Percentiles rank a stretch among this genome's conserved stretches.
Conservation (phyloP, 2,888 invertebrate genomes). For the Platycheirus albimanus region DNA sequence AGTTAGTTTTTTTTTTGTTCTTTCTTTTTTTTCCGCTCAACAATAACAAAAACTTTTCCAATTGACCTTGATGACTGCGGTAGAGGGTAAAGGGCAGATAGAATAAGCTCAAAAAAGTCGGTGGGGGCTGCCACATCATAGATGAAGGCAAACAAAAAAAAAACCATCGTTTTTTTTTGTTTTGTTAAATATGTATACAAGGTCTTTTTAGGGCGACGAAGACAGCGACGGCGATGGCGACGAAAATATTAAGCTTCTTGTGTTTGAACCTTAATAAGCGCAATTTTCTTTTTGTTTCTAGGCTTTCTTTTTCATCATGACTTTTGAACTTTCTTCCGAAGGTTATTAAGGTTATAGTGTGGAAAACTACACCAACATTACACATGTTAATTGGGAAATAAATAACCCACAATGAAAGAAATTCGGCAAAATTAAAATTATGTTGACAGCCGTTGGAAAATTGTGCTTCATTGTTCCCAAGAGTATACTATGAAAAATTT, state of each 20-base stretch:
- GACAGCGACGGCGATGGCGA: too few species aligned
- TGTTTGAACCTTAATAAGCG: background rate
- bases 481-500: too few species aligned
- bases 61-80: constrained; percentile 68
- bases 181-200: too few species aligned
- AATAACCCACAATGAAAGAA: background rate
- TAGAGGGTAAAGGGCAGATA: background rate
- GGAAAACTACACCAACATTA: background rate
- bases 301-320: background rate
- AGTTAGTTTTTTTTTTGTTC: constrained; percentile 8
- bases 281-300: background rate
- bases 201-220: too few species aligned
- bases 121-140: background rate
- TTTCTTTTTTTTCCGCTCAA: constrained; percentile 1
- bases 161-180: too few species aligned
- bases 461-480: background rate
- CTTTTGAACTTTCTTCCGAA: background rate
- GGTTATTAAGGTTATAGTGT: too few species aligned
- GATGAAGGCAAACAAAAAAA: background rate
- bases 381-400: constrained; percentile 9
- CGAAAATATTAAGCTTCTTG: background rate
- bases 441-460: background rate
- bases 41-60: constrained; percentile 66
- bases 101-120: background rate
- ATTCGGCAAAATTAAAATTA: background rate